Evolutionary conservation across 2,888 invertebrate species (phyloP), one percentile per base, ranked within the genome.

Genomic region (Alcis repandata): DNA sequence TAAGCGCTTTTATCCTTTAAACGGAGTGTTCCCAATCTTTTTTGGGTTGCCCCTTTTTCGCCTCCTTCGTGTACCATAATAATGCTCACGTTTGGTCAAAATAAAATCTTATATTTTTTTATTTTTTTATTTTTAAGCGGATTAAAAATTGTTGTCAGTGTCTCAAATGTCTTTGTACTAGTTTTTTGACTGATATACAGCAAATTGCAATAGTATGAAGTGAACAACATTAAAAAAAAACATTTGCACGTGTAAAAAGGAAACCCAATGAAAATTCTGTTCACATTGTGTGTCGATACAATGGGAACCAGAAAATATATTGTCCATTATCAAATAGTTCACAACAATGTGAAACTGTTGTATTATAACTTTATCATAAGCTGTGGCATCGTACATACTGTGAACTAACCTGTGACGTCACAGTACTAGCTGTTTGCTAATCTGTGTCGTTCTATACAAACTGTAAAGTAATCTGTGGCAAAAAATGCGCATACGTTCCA

Each of bases 311-410:
- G 66, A 57, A n/a, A n/a, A 46, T 64, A 51, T 58, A 68, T 68
- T 51, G 61, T 43, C 68, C 36, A 70, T 69, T 69, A 69, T 64
- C 62, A 62, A 68, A 68, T 64, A 68, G 66, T 66, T 71, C 69
- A 61, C 69, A 68, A 52, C 57, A 63, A 32, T 13, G 45, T 38
- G 58, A 63, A 58, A 58, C 52, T 52, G 38, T 19, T 54, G 32
- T 33, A 38, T 41, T 17, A 1, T 0, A 59, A 60, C 52, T 52
- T 2, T 3, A 2, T 11, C 8, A 7, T 11, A 33, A 10, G 4
- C 36, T 36, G 11, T 33, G 27, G 11, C 13, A 6, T 13, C 11
- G 27, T 43, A 61, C 40, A 32, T n/a, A 54, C 46, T 61, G 9
- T n/a, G 11, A 20, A 11, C 9, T 11, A n/a, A 32, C 1, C 43